phyloP scores from a whole-genome alignment of 2,888 invertebrate genomes.

The Phanerotoma sp. region DNA sequence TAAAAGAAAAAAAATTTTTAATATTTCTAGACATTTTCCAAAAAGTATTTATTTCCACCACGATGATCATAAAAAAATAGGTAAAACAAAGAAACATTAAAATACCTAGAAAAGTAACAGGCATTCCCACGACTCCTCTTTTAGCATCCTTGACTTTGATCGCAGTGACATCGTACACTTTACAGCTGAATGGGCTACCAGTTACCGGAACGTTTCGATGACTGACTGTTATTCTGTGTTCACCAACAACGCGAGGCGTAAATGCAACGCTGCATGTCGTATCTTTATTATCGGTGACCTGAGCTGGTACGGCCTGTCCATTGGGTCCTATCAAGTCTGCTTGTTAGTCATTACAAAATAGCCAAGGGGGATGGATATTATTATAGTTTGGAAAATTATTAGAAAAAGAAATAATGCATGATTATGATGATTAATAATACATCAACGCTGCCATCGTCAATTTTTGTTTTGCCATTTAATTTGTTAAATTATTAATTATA shows the following conservation, averaged over 20 bases:
- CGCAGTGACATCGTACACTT: conserved; percentile 92
- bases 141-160: conserved; percentile 92
- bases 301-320: conserved; percentile 86
- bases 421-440: neutral
- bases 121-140: conserved; percentile 83
- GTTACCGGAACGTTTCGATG: conserved; percentile 80
- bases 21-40: too few species aligned
- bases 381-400: too few species aligned
- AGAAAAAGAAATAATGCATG: neutral
- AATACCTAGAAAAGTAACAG: conserved; percentile 84
- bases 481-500: conserved; percentile 1
- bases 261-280: conserved; percentile 89
- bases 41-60: too few species aligned
- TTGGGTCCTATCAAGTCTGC: conserved; percentile 76
- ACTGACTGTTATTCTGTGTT: conserved; percentile 85
- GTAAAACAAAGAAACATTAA: conserved; percentile 6
- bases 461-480: neutral
- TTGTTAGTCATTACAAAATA: conserved; percentile 53
- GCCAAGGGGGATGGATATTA: conserved; percentile 30
- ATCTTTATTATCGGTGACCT: conserved; percentile 80
- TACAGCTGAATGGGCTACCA: conserved; percentile 92
- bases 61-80: neutral
- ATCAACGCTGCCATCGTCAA: neutral
- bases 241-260: conserved; percentile 86
- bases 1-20: too few species aligned